Conservation (phyloP, 2,888 invertebrate species). For the Cataglyphis cursor region DNA sequence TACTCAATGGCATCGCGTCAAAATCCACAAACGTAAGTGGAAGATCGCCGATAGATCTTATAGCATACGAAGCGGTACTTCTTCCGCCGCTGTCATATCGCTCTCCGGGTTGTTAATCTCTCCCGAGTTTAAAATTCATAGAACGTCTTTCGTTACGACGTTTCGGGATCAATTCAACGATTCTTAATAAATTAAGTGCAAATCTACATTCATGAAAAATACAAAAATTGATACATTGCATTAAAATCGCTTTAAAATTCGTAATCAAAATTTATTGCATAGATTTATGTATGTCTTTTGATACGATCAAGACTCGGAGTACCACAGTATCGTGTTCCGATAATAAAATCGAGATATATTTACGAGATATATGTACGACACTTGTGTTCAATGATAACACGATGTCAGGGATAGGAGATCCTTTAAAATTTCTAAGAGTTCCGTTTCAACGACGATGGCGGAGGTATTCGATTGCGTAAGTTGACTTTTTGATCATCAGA, state of each 20-base stretch:
- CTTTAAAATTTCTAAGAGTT: constrained; percentile 24
- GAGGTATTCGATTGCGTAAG: not conserved
- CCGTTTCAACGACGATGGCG: not conserved
- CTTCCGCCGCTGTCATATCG: not conserved
- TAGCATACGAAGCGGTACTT: not conserved
- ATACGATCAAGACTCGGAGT: not conserved
- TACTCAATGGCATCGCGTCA: constrained; percentile 55
- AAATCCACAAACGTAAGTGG: constrained; percentile 52
- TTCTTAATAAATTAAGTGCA: constrained; percentile 5
- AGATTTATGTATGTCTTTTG: not conserved
- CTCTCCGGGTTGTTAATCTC: constrained; percentile 10
- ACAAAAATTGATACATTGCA: not conserved
- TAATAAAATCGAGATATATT: constrained; percentile 2
- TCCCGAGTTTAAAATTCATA: constrained; percentile 28
- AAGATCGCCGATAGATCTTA: constrained; percentile 36
- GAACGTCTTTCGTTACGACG: not conserved
- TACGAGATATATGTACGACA: not conserved
- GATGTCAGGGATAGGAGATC: constrained; percentile 2
- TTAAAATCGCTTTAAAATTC: not conserved
- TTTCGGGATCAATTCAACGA: constrained; percentile 10
- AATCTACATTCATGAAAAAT: not conserved
- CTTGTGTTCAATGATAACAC: constrained; percentile 8
- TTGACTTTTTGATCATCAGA: constrained; percentile 50
- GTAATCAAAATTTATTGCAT: not conserved
- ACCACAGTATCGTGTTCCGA: not conserved